These are phyloP conservation scores for Alauda arvensis DNA, from an alignment of 2,797 vertebrate genomes.

Conservation along the genomic window DNA sequence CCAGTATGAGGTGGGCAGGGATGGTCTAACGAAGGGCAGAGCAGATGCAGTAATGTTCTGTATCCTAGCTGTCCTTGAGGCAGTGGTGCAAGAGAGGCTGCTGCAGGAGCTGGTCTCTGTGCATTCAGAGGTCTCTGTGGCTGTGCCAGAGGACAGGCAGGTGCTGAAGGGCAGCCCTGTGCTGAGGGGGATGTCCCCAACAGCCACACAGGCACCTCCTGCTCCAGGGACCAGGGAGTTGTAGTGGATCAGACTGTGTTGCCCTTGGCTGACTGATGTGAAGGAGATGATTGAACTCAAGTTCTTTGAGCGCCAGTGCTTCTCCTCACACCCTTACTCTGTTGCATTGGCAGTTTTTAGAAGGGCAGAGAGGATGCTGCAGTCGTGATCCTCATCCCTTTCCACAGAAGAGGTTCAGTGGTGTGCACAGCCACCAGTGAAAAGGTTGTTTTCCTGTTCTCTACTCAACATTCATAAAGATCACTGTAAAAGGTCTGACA, in stretches of 20 bases:
- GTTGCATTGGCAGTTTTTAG: background rate
- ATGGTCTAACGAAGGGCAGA: background rate
- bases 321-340: background rate
- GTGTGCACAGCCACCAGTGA: rapidly evolving
- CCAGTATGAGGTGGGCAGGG: background rate
- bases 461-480: background rate
- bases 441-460: background rate
- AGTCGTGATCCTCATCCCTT: background rate
- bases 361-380: background rate
- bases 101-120: background rate
- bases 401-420: background rate
- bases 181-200: rapidly evolving
- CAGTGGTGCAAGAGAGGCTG: background rate
- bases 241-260: background rate
- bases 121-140: background rate
- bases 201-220: background rate
- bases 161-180: background rate
- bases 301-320: background rate
- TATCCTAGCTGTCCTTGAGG: background rate
- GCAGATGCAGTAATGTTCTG: background rate
- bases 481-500: background rate
- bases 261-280: background rate
- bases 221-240: background rate
- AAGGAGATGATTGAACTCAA: background rate
- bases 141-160: background rate